Evolutionary conservation across 2,888 invertebrate genomes (phyloP).

Genomic region (Aricia artaxerxes): DNA sequence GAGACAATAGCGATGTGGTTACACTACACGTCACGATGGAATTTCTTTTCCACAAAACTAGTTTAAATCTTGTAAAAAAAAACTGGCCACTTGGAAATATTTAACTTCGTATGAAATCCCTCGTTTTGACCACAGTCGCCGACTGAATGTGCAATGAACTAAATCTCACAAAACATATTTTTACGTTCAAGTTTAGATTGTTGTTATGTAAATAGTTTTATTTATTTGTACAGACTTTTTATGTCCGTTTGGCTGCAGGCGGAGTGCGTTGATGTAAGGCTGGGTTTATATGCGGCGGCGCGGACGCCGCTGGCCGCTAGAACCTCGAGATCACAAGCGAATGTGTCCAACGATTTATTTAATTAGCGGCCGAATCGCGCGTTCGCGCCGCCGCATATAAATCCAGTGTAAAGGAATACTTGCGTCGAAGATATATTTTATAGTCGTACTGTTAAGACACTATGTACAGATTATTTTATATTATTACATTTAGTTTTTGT

Average conservation of each 20-base stretch:
- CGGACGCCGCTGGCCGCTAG: too few species aligned
- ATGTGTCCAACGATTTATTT: too few species aligned
- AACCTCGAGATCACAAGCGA: too few species aligned
- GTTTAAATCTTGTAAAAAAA: too few species aligned
- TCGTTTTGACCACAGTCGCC: not conserved
- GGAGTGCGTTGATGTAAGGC: not conserved
- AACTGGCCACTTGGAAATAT: not conserved
- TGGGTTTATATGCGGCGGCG: too few species aligned
- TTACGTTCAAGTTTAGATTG: slow-evolving; percentile 24
- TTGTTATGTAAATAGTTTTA: slow-evolving; percentile 27
- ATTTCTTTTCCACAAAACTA: too few species aligned
- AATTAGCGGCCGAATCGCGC: too few species aligned
- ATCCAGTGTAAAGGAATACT: not conserved
- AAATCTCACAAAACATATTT: slow-evolving; percentile 20
- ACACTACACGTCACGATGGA: too few species aligned
- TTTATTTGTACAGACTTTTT: slow-evolving; percentile 27
- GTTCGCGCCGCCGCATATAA: not conserved
- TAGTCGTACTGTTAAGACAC: not conserved
- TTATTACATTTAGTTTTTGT: slow-evolving; percentile 16
- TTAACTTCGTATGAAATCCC: not conserved
- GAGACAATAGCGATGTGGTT: too few species aligned
- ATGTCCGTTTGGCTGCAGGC: not conserved
- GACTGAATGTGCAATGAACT: slow-evolving; percentile 26
- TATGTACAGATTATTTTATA: not conserved
- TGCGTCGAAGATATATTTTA: not conserved